phyloP scores from a whole-genome alignment of 2,113 vertebrate species.

The Gasterosteus nipponicus region DNA sequence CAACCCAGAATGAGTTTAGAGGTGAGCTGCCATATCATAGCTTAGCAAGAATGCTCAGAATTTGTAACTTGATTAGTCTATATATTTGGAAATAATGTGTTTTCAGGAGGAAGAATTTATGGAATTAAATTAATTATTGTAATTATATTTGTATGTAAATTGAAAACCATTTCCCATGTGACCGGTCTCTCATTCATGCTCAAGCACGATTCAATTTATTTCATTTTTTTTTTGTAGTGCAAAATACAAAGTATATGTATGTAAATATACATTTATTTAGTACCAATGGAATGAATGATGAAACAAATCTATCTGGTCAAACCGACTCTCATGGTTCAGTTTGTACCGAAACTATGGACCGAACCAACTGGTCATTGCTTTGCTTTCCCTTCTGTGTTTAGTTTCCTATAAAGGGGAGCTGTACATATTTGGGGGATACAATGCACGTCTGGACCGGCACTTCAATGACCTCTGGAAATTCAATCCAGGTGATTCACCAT shows the following conservation, averaged over 20 bases:
- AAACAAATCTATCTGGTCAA: background rate
- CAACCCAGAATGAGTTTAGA: background rate
- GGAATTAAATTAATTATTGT: background rate
- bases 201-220: background rate
- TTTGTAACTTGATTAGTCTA: background rate
- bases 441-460: conserved; percentile 93
- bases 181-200: background rate
- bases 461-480: conserved; percentile 99
- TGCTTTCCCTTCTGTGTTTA: conserved; percentile 65
- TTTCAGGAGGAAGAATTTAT: background rate
- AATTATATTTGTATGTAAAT: background rate
- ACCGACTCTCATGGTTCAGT: background rate
- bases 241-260: background rate
- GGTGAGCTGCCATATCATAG: background rate
- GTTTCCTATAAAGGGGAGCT: conserved; percentile 94
- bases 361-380: background rate
- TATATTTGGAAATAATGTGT: background rate
- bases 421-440: conserved; percentile 98
- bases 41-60: background rate
- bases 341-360: background rate
- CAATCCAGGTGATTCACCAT: conserved; percentile 87
- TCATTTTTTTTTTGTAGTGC: background rate
- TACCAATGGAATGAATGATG: background rate
- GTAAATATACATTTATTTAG: too few relatives aligned
- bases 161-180: background rate